A percentile compares a stretch with the other conserved stretches of the same genome.
Conservation (phyloP, 2,888 invertebrate species). For the Tenthredo mesomela region DNA sequence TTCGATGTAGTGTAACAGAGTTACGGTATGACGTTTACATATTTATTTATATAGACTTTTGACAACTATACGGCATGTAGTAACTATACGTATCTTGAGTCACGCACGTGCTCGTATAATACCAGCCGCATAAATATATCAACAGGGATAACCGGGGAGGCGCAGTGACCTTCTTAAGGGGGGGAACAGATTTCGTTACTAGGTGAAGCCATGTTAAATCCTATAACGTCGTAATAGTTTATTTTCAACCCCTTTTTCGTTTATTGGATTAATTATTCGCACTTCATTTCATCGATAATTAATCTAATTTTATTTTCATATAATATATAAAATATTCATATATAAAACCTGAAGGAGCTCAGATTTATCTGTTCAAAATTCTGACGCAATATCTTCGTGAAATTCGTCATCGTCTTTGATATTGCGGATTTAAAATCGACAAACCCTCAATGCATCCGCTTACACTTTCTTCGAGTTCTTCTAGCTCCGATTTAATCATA, state of each 20-base stretch:
- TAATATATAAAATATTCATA: no score
- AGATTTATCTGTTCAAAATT: background rate
- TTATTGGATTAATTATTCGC: background rate
- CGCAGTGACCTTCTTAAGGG: background rate
- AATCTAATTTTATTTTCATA: background rate
- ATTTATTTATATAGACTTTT: background rate
- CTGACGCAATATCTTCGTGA: background rate
- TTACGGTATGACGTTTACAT: background rate
- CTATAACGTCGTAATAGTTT: background rate
- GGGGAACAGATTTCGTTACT: background rate
- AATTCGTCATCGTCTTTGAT: background rate
- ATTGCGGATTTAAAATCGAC: background rate
- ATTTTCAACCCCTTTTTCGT: background rate
- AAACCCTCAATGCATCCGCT: background rate
- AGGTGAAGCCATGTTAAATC: background rate
- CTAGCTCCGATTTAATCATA: background rate
- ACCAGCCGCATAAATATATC: background rate
- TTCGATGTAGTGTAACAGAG: background rate
- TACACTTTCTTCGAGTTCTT: background rate
- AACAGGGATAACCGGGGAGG: background rate
- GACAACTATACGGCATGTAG: slow-evolving; percentile 2
- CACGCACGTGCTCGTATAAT: background rate
- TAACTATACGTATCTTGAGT: background rate
- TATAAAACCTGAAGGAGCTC: background rate
- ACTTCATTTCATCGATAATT: background rate